phyloP scores from a whole-genome alignment of 2,888 invertebrate species.

The Limnephilus rhombicus region DNA sequence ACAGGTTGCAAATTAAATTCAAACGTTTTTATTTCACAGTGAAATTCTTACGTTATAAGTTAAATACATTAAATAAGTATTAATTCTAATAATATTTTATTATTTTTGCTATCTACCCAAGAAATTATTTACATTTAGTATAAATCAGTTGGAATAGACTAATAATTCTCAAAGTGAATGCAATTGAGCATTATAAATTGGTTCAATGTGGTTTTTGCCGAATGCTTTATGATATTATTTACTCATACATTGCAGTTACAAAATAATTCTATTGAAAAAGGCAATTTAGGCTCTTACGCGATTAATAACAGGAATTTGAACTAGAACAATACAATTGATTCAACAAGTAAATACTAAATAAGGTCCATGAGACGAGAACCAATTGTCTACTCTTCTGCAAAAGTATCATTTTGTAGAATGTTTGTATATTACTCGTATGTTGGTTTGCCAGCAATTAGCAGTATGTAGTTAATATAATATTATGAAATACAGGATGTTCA shows the following conservation, averaged over 20 bases:
- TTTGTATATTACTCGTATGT: neutral
- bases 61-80: conserved; percentile 66
- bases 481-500: neutral
- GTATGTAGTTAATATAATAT: neutral
- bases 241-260: conserved; percentile 34
- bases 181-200: conserved; percentile 56
- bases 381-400: neutral
- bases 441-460: neutral
- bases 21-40: conserved; percentile 64
- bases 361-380: conserved; percentile 18
- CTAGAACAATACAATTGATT: neutral
- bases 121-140: conserved; percentile 55
- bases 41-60: conserved; percentile 65
- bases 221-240: conserved; percentile 55
- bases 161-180: conserved; percentile 42
- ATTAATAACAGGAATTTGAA: conserved; percentile 39
- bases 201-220: conserved; percentile 26
- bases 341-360: neutral
- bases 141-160: conserved; percentile 54
- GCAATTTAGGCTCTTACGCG: conserved; percentile 47
- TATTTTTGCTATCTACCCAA: conserved; percentile 67
- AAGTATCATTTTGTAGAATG: neutral
- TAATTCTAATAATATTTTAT: conserved; percentile 65
- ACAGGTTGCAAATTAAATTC: conserved; percentile 60
- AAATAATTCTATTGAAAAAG: conserved; percentile 49